phyloP scores from a whole-genome alignment of 2,797 vertebrate species.

The Harpagifer antarcticus region DNA sequence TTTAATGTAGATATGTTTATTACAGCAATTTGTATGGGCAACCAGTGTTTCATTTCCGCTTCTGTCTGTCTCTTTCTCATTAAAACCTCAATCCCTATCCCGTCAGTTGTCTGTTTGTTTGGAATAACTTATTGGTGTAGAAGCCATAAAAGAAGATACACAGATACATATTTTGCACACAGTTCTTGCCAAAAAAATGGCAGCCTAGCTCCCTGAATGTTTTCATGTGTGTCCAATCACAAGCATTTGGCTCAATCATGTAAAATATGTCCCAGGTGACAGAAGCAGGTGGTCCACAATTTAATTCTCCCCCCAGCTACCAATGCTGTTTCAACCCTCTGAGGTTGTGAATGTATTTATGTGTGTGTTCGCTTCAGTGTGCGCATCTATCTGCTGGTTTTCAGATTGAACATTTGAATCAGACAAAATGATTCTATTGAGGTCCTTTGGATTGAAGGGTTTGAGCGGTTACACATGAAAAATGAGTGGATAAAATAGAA shows the following conservation, averaged over 20 bases:
- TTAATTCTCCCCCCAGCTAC: conserved; percentile 49
- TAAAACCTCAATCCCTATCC: conserved; percentile 77
- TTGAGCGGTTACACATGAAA: conserved; percentile 75
- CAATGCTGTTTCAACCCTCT: conserved; percentile 28
- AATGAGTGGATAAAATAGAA: conserved; percentile 62
- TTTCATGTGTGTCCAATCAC: conserved; percentile 78
- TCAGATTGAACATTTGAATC: conserved; percentile 70
- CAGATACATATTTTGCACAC: conserved; percentile 25
- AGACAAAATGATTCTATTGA: conserved; percentile 58
- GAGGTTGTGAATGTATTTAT: conserved; percentile 28
- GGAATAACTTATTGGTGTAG: conserved; percentile 58
- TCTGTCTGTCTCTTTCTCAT: conserved; percentile 82
- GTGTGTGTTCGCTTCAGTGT: conserved; percentile 14
- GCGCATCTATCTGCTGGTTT: conserved; percentile 44
- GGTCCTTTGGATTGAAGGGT: conserved; percentile 58
- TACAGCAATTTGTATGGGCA: conserved; percentile 82
- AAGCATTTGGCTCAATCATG: conserved; percentile 78
- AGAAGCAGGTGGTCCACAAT: conserved; percentile 75
- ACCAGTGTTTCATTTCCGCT: conserved; percentile 79
- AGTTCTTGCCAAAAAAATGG: conserved; percentile 41
- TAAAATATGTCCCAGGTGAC: conserved; percentile 77
- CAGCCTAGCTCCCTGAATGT: conserved; percentile 53
- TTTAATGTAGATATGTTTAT: conserved; percentile 85
- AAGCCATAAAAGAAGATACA: conserved; percentile 36
- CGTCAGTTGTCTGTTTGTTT: conserved; percentile 75